Conservation (phyloP, 2,888 invertebrate genomes). For the Lasioglossum lativentre region DNA sequence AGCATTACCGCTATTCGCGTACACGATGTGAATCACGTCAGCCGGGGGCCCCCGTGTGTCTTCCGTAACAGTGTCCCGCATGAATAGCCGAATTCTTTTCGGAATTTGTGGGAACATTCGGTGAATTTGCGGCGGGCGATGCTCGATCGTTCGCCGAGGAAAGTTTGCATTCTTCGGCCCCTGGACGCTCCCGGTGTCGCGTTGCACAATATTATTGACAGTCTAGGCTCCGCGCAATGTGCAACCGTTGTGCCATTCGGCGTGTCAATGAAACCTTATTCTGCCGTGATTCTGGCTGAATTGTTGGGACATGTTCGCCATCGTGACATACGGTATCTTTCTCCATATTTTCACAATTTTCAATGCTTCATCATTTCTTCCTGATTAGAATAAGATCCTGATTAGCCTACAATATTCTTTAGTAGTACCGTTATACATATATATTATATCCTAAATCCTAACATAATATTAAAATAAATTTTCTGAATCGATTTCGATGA, state of each 20-base stretch:
- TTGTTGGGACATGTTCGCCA: neutral
- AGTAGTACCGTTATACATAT: too few relatives aligned
- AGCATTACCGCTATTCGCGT: conserved; percentile 66
- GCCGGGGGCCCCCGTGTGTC: conserved; percentile 26
- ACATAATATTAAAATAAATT: too few relatives aligned
- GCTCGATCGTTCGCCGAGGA: neutral
- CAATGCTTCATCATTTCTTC: neutral
- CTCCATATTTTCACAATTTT: neutral
- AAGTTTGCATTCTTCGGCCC: neutral
- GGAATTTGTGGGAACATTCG: conserved; percentile 17
- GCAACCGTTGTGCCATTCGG: neutral
- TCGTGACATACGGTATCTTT: neutral
- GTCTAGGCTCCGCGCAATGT: neutral
- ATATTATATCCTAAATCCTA: too few relatives aligned
- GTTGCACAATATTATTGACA: neutral
- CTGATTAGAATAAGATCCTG: neutral
- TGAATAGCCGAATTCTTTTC: conserved; percentile 20
- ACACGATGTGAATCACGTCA: conserved; percentile 55
- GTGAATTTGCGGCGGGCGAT: neutral
- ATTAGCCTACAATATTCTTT: too few relatives aligned
- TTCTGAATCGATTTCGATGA: too few relatives aligned
- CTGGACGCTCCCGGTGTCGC: neutral
- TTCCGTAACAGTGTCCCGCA: conserved; percentile 42
- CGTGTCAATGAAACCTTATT: neutral
- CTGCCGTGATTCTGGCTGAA: neutral